Base-by-base conservation (phyloP, 2,888 invertebrate genomes). In the Parapristionchus giblindavisi region DNA sequence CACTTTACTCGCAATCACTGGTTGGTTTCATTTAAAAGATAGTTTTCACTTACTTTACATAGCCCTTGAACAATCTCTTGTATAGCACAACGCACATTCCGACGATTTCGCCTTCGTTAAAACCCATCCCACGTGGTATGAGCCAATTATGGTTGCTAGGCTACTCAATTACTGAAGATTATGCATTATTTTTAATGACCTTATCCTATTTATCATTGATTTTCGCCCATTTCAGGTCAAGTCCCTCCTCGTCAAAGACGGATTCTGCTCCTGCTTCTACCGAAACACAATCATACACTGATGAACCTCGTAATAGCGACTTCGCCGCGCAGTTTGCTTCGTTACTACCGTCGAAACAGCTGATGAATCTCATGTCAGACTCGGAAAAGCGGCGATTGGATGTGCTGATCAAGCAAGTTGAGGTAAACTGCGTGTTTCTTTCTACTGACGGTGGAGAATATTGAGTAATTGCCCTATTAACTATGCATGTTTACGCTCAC, bases 1-100 rank as follows among this genome's bases (percentile, higher is more conserved):
- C 63, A 43, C 40, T 40, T 65, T 43, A 43, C 36, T 6, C 63
- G 63, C n/a, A 65, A 43, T 36, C 63, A 65, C 43, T 65, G 63
- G 63, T 65, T 11, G 1, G 63, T 43, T 8, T 43, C 8, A 43
- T 14, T 14, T 14, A 17, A 43, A 17, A 43, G 43, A 43, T 14
- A 43, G 8, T 43, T 43, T 17, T 43, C 43, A 43, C 43, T 43
- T 43, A 8, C 43, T 8, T 8, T 8, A 14, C 43, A 17, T 14
- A 43, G 17, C 17, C 11, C 43, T 43, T 8, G 43, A 8, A 43
- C 11, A 17, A 8, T 43, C 8, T 8, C 8, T 17, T 14, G 17
- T 17, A 43, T 43, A 14, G 43, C 43, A 43, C 43, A 17, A 17
- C 43, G n/a, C 43, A 43, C 43, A 14, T 43, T 43, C 43, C 43